Evolutionary conservation across 64 coral and sea anemone genomes (phyloP), one percentile per base, ranked within the genome.

Genomic region (Pocillopora verrucosa): DNA sequence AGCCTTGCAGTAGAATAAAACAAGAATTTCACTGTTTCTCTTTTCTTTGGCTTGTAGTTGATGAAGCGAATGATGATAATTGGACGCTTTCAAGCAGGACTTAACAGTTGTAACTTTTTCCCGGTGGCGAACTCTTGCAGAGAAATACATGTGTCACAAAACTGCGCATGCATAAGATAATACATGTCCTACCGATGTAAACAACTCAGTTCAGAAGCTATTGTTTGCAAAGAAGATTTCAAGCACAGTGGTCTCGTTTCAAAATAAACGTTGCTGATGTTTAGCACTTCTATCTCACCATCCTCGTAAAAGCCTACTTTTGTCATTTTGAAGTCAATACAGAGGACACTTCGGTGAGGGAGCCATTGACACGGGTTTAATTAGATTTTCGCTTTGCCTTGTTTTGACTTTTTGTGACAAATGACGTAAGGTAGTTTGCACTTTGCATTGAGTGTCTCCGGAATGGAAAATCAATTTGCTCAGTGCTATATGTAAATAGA

Each of bases 81-180:
- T 25, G 72, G 61, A 38, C 36, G 22, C 19, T 36, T 69, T 56
- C 34, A 72, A 58, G 36, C 82, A 51, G 64, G 24, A 85, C 65
- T 26, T 4, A 57, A 56, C 36, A 56, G 65, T 45, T 72, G 65
- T 51, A 85, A 72, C 36, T 37, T 72, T 72, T 72, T 10, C 34
- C 19, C 45, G 65, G 35, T 59, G 34, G 19, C 25, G 16, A 19
- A 24, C 63, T 68, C 36, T 84, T 34, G 34, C 80, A 51, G 80
- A 13, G 36, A 84, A 22, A 16, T 56, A 85, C 38, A 56, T 70
- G 58, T 85, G 20, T 70, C 11, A 19, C 10, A 56, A 72, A 85
- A 85, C 82, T 38, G 15, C 16, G 64, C 82, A 72, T 85, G 82
- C 82, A 72, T 85, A 85, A 85, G 62, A 57, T 57, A 72, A 20